These are phyloP conservation scores for Ciona savignyi DNA, from an alignment of 23 tunicate species.

Conservation along the genomic window DNA sequence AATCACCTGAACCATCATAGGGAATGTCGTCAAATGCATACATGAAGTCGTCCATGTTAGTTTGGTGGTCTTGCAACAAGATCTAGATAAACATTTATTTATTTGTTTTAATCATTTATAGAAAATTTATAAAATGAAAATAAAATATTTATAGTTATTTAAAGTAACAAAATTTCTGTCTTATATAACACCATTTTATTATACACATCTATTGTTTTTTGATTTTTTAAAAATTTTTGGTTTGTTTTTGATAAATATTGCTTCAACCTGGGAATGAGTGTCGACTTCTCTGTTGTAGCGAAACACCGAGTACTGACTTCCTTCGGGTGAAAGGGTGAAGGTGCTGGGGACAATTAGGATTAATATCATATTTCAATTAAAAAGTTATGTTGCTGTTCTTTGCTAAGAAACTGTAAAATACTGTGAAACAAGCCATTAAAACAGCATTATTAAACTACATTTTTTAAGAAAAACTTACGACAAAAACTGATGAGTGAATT, in stretches of 20 bases:
- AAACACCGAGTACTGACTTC: slow-evolving; percentile 32
- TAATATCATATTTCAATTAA: background rate
- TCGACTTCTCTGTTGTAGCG: slow-evolving; percentile 50
- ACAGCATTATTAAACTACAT: too few relatives aligned
- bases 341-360: slow-evolving; percentile 16
- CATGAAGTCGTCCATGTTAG: slow-evolving; percentile 28
- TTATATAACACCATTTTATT: too few relatives aligned
- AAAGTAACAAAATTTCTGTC: too few relatives aligned
- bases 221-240: too few relatives aligned
- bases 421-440: too few relatives aligned
- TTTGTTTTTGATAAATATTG: too few relatives aligned
- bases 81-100: slow-evolving; percentile 13
- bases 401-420: too few relatives aligned
- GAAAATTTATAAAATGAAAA: too few relatives aligned
- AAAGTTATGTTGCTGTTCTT: too few relatives aligned
- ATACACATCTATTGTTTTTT: too few relatives aligned
- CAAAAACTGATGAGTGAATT: slow-evolving; percentile 25
- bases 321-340: slow-evolving; percentile 29
- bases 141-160: background rate
- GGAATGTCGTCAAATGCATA: slow-evolving; percentile 33
- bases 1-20: slow-evolving; percentile 70
- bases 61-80: slow-evolving; percentile 21
- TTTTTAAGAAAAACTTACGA: too few relatives aligned
- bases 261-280: slow-evolving; percentile 45
- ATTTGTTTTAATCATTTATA: background rate